A percentile compares a stretch with the other conserved stretches of the same genome.
These are phyloP conservation scores for Oncorhynchus gorbuscha DNA, from an alignment of 2,113 vertebrate genomes.

Conservation along the genomic window DNA sequence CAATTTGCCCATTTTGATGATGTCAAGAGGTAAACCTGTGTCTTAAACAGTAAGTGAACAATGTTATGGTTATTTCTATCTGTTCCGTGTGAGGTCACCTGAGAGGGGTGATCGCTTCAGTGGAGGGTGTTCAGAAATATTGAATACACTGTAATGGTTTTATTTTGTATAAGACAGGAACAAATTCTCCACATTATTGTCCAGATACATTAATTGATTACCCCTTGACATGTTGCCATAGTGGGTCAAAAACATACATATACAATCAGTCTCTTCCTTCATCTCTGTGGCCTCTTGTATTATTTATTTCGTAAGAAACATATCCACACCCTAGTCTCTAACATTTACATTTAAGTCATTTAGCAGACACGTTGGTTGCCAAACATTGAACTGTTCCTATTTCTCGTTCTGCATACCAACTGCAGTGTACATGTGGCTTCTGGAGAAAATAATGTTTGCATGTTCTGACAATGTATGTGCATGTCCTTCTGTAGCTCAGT, in stretches of 20 bases:
- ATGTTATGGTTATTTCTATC: conserved; percentile 33
- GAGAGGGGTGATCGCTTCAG: conserved; percentile 15
- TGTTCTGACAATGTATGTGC: conserved; percentile 90
- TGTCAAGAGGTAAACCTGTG: conserved; percentile 30
- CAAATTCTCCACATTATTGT: conserved; percentile 41
- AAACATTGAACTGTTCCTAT: conserved; percentile 72
- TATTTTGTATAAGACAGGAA: conserved; percentile 30
- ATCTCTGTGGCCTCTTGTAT: conserved; percentile 63
- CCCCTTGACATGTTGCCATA: conserved; percentile 22
- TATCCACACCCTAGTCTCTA: conserved; percentile 57
- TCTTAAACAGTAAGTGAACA: conserved; percentile 23
- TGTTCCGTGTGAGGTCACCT: conserved; percentile 27
- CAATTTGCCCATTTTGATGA: conserved; percentile 58
- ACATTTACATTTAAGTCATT: too few species aligned
- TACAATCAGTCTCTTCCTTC: conserved; percentile 34
- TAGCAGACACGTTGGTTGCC: conserved; percentile 77
- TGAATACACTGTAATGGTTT: conserved; percentile 17
- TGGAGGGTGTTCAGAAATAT: conserved; percentile 29
- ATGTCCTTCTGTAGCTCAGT: too few species aligned
- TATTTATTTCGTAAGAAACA: conserved; percentile 56
- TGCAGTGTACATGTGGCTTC: conserved; percentile 79
- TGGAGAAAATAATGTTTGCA: conserved; percentile 84
- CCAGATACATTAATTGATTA: conserved; percentile 29
- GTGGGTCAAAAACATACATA: conserved; percentile 14
- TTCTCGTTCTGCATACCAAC: conserved; percentile 76